Evolutionary conservation across 2,888 invertebrate genomes (phyloP).

Genomic region (Aphelenchoides bicaudatus): DNA sequence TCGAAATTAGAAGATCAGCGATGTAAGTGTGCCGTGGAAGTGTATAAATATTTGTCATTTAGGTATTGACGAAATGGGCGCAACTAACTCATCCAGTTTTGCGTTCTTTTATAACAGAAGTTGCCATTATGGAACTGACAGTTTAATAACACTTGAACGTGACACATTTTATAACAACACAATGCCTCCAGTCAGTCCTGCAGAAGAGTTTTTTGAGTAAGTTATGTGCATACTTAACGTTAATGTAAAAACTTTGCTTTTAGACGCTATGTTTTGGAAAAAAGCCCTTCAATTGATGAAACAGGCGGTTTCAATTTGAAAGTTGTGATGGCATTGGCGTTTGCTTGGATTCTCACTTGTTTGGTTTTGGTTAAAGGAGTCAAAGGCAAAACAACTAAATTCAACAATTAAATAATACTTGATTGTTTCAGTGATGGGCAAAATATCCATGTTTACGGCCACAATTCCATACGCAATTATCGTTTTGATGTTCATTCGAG

Average conservation of each 20-base stretch:
- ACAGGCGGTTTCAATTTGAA: conserved; percentile 41
- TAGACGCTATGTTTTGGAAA: conserved; percentile 43
- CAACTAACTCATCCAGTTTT: conserved; percentile 24
- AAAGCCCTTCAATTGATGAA: conserved; percentile 35
- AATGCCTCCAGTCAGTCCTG: conserved; percentile 30
- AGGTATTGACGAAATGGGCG: conserved; percentile 25
- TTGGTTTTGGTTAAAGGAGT: conserved; percentile 50
- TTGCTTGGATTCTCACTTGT: conserved; percentile 46
- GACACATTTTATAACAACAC: conserved; percentile 9
- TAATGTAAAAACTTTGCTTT: conserved; percentile 24
- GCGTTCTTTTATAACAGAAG: conserved; percentile 34
- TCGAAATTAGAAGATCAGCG: conserved; percentile 29
- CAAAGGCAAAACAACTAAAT: too few species aligned
- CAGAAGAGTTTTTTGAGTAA: conserved; percentile 47
- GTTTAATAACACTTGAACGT: background rate
- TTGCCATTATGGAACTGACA: conserved; percentile 25
- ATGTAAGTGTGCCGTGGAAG: too few species aligned
- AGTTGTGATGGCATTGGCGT: conserved; percentile 36
- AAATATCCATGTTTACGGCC: conserved; percentile 38
- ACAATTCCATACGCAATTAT: conserved; percentile 53
- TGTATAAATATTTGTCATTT: too few species aligned
- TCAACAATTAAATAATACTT: too few species aligned
- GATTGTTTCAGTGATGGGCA: conserved; percentile 42
- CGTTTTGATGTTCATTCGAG: conserved; percentile 46
- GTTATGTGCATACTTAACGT: conserved; percentile 17